Evolutionary conservation across 2,888 invertebrate species (phyloP), one percentile per base, ranked within the genome.

Genomic region (Itoplectis maculator): DNA sequence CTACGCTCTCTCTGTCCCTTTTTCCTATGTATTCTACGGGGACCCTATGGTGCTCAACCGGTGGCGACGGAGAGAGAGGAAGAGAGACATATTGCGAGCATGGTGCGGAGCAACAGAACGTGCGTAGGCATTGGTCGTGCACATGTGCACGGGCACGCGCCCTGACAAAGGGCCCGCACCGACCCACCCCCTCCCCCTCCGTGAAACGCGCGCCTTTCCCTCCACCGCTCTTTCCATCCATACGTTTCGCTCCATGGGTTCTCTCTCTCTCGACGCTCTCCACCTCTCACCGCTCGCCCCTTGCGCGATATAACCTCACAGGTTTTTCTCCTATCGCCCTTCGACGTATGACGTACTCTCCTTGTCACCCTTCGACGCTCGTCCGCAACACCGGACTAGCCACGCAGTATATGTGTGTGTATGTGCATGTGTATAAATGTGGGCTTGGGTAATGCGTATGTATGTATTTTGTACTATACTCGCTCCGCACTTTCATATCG

Each of bases 141-240:
- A 91, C 92, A 92, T 92, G 92, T 92, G 92, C 92, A 91, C 86
- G 90, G 91, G 92, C 92, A 92, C 92, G 92, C 92, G 92, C 90
- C 92, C 81, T 88, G 89, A 92, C 92, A 92, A 92, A 92, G 91
- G 88, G 89, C 92, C 92, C 92, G 89, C 91, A 90, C 91, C 88
- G 87, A 84, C 87, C 90, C 83, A 84, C 87, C 78, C 85, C 84
- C 85, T 82, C 70, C 83, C 79, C 68, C 72, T 66, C 37, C 20
- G 65, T 63, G 72, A 37, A 15, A 15, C 35, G 51, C 51, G 51
- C 74, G 49, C 56, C 45, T 15, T n/a, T 56, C 11, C 47, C 77
- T 49, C 68, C 49, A 45, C 70, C 77, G 70, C 77, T 68, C 79
- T 63, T 75, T 69, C 78, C 51, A 29, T 45, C 63, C 45, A 78